Conservation (phyloP, 2,888 invertebrate genomes). For the Tachina lurida region DNA sequence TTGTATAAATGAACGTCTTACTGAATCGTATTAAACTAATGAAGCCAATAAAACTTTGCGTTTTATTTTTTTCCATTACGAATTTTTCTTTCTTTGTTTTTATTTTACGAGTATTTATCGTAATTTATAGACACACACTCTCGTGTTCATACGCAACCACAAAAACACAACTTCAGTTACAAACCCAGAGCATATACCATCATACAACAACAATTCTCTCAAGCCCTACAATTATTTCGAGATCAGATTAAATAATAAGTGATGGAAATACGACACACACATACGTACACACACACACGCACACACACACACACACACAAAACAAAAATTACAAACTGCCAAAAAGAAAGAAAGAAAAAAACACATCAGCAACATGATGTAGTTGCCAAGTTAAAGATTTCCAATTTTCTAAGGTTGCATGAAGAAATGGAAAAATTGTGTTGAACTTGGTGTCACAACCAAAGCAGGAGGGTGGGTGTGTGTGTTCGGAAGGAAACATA, state of each 20-base stretch:
- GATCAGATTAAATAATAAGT: constrained; percentile 71
- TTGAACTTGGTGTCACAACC: constrained; percentile 8
- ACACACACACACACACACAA: constrained; percentile 2
- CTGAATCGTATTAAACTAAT: constrained; percentile 69
- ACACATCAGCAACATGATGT: background rate
- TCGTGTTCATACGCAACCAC: constrained; percentile 10
- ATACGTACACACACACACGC: constrained; percentile 5
- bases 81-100: constrained; percentile 21
- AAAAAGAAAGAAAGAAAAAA: background rate
- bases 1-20: constrained; percentile 39
- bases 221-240: constrained; percentile 65
- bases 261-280: constrained; percentile 68
- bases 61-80: constrained; percentile 48
- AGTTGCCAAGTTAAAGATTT: constrained; percentile 49
- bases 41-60: constrained; percentile 71
- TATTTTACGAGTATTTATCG: constrained; percentile 27
- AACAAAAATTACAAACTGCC: background rate
- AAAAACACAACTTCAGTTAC: constrained; percentile 22
- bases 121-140: constrained; percentile 20
- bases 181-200: constrained; percentile 16
- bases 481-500: background rate
- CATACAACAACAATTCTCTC: constrained; percentile 37
- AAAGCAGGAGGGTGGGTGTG: background rate
- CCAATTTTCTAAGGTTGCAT: constrained; percentile 40
- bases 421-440: constrained; percentile 52